Conservation (phyloP, 2,888 invertebrate genomes). For the Liposcelis brunnea region DNA sequence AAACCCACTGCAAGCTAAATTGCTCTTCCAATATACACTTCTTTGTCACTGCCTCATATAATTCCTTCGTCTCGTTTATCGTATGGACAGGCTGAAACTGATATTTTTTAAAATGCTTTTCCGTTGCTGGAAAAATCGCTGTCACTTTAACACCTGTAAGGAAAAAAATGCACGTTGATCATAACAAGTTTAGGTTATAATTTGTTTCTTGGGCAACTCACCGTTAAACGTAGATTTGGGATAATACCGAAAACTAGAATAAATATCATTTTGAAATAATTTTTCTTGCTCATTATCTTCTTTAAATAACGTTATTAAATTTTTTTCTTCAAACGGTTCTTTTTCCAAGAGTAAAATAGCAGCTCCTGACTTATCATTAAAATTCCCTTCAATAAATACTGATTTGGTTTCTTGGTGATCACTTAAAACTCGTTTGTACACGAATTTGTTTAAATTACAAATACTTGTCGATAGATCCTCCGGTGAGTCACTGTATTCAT, state of each 20-base stretch:
- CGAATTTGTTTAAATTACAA: conserved; percentile 43
- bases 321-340: conserved; percentile 53
- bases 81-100: conserved; percentile 53
- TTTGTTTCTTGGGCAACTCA: conserved; percentile 25
- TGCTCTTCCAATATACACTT: conserved; percentile 56
- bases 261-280: conserved; percentile 66
- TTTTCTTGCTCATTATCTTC: conserved; percentile 39
- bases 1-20: conserved; percentile 68
- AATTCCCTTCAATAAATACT: conserved; percentile 50
- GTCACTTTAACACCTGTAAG: conserved; percentile 67
- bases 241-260: conserved; percentile 61
- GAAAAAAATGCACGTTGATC: conserved; percentile 10
- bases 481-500: too few species aligned
- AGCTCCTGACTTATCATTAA: conserved; percentile 36
- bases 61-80: conserved; percentile 65
- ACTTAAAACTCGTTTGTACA: conserved; percentile 44
- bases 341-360: conserved; percentile 69
- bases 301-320: conserved; percentile 36
- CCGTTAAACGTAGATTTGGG: conserved; percentile 44
- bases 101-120: conserved; percentile 81
- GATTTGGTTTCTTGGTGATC: conserved; percentile 57
- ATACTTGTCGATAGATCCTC: conserved; percentile 6
- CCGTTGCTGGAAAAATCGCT: conserved; percentile 83
- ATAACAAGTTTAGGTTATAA: not conserved
- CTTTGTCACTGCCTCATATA: conserved; percentile 62